A percentile compares a stretch with the other conserved stretches of the same genome.
phyloP scores from a whole-genome alignment of 2,888 invertebrate genomes.

The Leucophora obtusa region DNA sequence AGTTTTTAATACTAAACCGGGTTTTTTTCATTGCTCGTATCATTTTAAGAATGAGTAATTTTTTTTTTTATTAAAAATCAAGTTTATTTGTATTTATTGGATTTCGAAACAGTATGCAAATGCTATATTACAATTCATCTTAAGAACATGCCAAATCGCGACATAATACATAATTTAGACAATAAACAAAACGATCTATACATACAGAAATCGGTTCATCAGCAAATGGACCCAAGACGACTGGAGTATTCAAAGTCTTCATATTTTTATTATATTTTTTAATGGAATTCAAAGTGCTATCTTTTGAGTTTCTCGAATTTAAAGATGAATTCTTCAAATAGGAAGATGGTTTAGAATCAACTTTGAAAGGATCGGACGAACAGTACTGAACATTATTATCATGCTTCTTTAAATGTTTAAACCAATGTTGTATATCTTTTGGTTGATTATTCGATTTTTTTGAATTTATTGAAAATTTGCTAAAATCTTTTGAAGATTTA shows the following conservation, averaged over 20 bases:
- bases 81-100: no score
- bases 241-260: slow-evolving; percentile 1
- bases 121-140: no score
- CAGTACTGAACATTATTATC: no score
- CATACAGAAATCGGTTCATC: slow-evolving; percentile 46
- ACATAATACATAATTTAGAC: slow-evolving; percentile 31
- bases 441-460: not conserved
- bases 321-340: not conserved
- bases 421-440: not conserved
- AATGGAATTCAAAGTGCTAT: not conserved
- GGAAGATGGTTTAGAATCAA: not conserved
- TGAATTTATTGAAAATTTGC: not conserved
- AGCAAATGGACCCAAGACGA: slow-evolving; percentile 50
- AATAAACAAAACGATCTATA: slow-evolving; percentile 48
- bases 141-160: not conserved
- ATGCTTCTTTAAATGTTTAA: no score
- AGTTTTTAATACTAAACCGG: no score
- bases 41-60: no score
- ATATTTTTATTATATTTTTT: not conserved
- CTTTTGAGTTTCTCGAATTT: not conserved
- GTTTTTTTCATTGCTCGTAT: no score
- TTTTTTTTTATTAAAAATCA: no score
- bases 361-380: not conserved
- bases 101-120: no score
- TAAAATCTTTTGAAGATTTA: not conserved